phyloP scores from a whole-genome alignment of 2,888 invertebrate species.

The Lobophora halterata region DNA sequence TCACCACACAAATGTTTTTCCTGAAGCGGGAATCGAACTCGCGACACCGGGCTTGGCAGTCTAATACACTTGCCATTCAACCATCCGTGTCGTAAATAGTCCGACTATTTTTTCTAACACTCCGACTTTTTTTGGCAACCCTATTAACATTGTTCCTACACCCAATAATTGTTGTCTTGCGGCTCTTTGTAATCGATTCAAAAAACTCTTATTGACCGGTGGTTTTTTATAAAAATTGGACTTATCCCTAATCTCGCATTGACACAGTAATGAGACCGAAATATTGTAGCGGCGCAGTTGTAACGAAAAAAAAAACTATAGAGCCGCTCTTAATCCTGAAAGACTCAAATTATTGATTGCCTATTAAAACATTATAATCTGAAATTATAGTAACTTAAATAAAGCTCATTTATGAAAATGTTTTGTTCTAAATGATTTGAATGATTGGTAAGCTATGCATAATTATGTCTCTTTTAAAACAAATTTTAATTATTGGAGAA shows the following conservation, averaged over 20 bases:
- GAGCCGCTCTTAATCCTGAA: conserved; percentile 46
- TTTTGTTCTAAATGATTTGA: no score
- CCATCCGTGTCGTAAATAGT: background rate
- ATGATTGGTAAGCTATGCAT: no score
- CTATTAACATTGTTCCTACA: conserved; percentile 1
- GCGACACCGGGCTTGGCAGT: no score
- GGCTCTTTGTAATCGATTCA: conserved; percentile 31
- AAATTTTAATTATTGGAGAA: no score
- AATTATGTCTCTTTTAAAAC: no score
- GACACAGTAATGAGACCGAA: conserved; percentile 77
- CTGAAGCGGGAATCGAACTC: no score
- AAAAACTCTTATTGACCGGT: conserved; percentile 31
- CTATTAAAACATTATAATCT: conserved; percentile 1
- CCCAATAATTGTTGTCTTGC: conserved; percentile 32
- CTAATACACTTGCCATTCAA: no score
- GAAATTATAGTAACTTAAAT: no score
- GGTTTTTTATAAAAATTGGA: conserved; percentile 65
- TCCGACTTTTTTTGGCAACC: conserved; percentile 4
- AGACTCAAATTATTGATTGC: no score
- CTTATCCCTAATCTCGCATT: conserved; percentile 79
- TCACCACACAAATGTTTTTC: no score
- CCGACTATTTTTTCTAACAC: background rate
- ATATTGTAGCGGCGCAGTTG: conserved; percentile 63
- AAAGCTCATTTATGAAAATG: no score
- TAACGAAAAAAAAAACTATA: conserved; percentile 33